Conservation (phyloP, 2,113 vertebrate genomes). For the Fulmarus glacialis region DNA sequence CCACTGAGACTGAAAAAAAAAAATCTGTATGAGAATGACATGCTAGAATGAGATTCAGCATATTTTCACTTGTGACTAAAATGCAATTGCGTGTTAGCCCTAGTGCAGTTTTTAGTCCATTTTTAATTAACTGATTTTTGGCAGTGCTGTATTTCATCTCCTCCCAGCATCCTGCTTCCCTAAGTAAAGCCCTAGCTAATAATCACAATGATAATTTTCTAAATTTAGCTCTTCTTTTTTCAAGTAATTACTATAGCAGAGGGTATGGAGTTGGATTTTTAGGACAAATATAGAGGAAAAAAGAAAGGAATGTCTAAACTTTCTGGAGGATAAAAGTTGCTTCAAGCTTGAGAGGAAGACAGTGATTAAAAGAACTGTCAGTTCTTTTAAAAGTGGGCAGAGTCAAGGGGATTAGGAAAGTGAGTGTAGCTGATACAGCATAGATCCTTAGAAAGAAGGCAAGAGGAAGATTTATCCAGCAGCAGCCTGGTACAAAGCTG, state of each 20-base stretch:
- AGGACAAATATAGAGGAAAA: neutral
- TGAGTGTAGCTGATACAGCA: neutral
- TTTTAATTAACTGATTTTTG: neutral
- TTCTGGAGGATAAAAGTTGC: neutral
- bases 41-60: neutral
- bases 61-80: neutral
- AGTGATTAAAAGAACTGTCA: neutral
- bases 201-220: neutral
- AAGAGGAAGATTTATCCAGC: neutral
- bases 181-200: neutral
- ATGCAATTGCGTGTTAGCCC: neutral
- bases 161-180: neutral
- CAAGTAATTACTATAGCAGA: neutral
- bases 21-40: neutral
- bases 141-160: neutral
- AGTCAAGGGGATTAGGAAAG: neutral
- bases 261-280: neutral
- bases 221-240: neutral
- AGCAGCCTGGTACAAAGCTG: neutral
- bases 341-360: neutral
- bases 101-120: neutral
- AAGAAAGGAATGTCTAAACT: neutral
- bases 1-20: neutral
- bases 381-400: neutral
- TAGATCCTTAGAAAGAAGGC: neutral